A percentile compares a stretch with the other conserved stretches of the same genome.
phyloP scores from a whole-genome alignment of 2,888 invertebrate genomes.

The Cecidostiba fungosa region DNA sequence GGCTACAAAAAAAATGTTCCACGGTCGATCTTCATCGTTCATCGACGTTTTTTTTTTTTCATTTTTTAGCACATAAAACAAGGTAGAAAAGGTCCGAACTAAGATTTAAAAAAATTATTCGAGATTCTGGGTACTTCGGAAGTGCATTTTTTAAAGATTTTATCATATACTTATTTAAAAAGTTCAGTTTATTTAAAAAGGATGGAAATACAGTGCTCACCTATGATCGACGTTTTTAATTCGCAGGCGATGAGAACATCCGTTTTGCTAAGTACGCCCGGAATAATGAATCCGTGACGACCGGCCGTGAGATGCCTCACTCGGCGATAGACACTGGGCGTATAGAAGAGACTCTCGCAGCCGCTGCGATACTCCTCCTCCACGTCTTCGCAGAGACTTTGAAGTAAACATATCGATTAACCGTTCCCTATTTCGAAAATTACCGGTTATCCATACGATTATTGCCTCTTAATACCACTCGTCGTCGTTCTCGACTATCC shows the following conservation, averaged over 20 bases:
- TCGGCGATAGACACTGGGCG: slow-evolving; percentile 65
- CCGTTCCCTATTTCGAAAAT: not conserved
- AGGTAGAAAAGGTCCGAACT: too few species aligned
- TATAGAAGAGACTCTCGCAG: slow-evolving; percentile 65
- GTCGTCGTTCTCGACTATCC: slow-evolving; percentile 63
- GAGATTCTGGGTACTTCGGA: too few species aligned
- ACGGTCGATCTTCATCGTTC: too few species aligned
- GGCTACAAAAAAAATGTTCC: too few species aligned
- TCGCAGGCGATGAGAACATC: slow-evolving; percentile 68
- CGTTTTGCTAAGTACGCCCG: slow-evolving; percentile 66
- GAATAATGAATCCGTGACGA: slow-evolving; percentile 66
- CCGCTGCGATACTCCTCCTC: slow-evolving; percentile 60
- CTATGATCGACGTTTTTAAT: slow-evolving; percentile 66
- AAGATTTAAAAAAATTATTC: too few species aligned
- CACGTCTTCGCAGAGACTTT: slow-evolving; percentile 53
- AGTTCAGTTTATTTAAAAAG: not conserved
- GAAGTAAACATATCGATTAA: not conserved
- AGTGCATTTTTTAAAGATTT: too few species aligned
- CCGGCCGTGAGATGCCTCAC: slow-evolving; percentile 67
- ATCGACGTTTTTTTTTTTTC: too few species aligned
- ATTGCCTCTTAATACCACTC: not conserved
- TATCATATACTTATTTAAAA: not conserved
- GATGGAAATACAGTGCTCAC: slow-evolving; percentile 56
- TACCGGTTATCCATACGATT: not conserved
- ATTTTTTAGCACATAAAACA: too few species aligned